phyloP scores from a whole-genome alignment of 2,888 invertebrate genomes.

The Sepioteuthis lessoniana region DNA sequence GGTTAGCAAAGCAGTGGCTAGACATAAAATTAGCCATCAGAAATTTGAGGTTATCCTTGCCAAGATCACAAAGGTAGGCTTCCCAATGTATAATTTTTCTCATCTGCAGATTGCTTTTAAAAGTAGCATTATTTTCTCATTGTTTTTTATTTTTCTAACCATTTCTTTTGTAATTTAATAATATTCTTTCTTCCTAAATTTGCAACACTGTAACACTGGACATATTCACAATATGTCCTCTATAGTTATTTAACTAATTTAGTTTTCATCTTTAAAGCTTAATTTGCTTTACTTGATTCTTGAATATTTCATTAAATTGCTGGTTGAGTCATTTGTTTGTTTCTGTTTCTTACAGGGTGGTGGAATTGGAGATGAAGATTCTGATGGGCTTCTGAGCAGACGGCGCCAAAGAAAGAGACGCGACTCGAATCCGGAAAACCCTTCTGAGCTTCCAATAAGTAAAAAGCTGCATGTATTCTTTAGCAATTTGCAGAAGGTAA shows the following conservation, averaged over 20 bases:
- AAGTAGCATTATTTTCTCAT: too few species aligned
- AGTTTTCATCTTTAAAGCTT: too few species aligned
- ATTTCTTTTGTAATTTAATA: too few species aligned
- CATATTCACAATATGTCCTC: too few species aligned
- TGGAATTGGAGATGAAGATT: conserved; percentile 80
- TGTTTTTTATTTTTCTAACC: too few species aligned
- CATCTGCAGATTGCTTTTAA: background rate
- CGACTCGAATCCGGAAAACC: conserved; percentile 84
- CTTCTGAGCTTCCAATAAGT: conserved; percentile 78
- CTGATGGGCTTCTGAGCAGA: conserved; percentile 74
- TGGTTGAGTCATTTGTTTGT: background rate
- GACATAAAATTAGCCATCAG: conserved; percentile 78
- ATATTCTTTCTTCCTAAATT: too few species aligned
- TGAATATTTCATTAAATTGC: too few species aligned
- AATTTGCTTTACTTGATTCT: too few species aligned
- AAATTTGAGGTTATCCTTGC: conserved; percentile 84
- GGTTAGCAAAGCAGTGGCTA: conserved; percentile 83
- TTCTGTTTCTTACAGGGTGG: conserved; percentile 76
- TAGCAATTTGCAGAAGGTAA: conserved; percentile 84
- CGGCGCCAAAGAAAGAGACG: conserved; percentile 82
- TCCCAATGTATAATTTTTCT: background rate
- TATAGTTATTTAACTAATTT: too few species aligned
- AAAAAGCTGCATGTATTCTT: conserved; percentile 85
- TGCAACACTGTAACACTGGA: too few species aligned
- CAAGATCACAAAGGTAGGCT: conserved; percentile 73